These are phyloP conservation scores for Phyto melanocephala DNA, from an alignment of 2,888 invertebrate species.

Conservation along the genomic window DNA sequence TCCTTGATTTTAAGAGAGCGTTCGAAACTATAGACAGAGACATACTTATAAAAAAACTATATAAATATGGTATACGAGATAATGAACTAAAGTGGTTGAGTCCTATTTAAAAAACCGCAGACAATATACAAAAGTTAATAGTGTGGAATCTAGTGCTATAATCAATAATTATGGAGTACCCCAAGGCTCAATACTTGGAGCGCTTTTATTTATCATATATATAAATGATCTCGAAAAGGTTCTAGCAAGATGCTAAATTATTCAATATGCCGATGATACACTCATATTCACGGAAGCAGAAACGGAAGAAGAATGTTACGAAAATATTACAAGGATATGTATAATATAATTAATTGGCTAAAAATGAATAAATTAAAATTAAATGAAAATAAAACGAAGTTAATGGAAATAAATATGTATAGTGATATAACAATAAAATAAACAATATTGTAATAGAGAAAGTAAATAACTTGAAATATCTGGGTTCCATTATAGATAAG, in stretches of 20 bases:
- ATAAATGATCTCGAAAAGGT: neutral
- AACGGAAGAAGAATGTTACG: neutral
- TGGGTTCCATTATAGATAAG: neutral
- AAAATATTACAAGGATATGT: neutral
- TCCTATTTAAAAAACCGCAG: constrained; percentile 4
- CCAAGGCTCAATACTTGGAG: neutral
- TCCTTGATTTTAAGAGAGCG: neutral
- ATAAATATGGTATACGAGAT: neutral
- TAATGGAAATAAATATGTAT: neutral
- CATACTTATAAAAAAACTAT: neutral
- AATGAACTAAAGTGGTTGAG: neutral
- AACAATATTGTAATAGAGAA: neutral
- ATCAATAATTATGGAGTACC: neutral
- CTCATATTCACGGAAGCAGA: neutral
- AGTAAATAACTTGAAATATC: neutral
- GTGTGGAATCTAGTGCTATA: neutral
- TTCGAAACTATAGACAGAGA: neutral
- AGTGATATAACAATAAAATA: neutral
- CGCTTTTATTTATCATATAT: neutral
- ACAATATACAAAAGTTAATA: neutral
- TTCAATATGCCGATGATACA: constrained; percentile 1
- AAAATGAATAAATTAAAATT: constrained; percentile 10
- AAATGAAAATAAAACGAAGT: constrained; percentile 18
- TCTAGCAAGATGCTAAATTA: neutral
- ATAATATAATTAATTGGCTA: neutral